Evolutionary conservation across 2,797 vertebrate genomes (phyloP).

Genomic region (Rhinichthys osculus): DNA sequence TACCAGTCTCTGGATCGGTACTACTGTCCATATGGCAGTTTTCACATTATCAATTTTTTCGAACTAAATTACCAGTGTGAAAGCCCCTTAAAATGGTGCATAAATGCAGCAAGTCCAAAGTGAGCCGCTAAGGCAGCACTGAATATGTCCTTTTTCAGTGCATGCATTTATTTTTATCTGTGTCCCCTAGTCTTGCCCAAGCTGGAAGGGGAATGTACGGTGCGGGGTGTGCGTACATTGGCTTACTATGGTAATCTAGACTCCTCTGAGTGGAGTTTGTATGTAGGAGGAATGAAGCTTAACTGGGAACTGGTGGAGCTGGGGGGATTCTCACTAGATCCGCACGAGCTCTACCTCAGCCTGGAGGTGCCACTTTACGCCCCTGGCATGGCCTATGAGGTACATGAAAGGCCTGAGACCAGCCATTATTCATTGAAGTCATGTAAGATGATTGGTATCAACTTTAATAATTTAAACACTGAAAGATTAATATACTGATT

Average conservation of each 20-base stretch:
- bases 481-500: not conserved
- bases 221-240: conserved; percentile 43
- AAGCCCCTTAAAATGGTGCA: not conserved
- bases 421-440: not conserved
- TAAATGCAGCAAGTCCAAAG: not conserved
- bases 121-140: not conserved
- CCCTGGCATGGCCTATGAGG: conserved; percentile 74
- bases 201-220: conserved; percentile 53
- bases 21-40: not conserved
- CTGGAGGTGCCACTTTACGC: conserved; percentile 74
- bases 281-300: conserved; percentile 67
- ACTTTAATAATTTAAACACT: not conserved
- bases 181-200: conserved; percentile 58
- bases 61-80: not conserved
- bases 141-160: not conserved
- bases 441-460: not conserved
- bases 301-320: conserved; percentile 57
- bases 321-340: conserved; percentile 66
- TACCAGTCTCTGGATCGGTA: not conserved
- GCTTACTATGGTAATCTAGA: conserved; percentile 65
- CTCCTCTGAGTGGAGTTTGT: conserved; percentile 71
- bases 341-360: conserved; percentile 65
- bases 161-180: not conserved
- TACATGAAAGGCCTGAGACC: conserved; percentile 33
- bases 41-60: not conserved